A percentile compares a stretch with the other conserved stretches of the same genome.
Conservation (phyloP, 1,140 invertebrate genomes). For the Halictus rubicundus region DNA sequence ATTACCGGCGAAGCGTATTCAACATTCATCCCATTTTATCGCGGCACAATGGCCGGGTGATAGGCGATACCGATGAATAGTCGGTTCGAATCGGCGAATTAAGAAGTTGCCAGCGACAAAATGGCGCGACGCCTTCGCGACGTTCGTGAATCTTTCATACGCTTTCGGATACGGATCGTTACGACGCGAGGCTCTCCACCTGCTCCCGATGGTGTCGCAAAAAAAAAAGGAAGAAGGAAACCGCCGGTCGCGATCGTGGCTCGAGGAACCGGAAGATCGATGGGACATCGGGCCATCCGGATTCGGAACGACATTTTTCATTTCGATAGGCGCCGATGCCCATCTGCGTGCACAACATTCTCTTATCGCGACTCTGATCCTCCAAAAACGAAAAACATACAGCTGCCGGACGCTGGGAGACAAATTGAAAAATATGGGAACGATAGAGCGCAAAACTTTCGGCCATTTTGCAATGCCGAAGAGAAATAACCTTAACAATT, state of each 20-base stretch:
- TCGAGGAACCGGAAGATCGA: slow-evolving; percentile 13
- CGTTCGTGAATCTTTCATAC: slow-evolving; percentile 61
- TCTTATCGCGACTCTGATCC: background rate
- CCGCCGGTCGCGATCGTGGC: background rate
- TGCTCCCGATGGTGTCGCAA: slow-evolving; percentile 27
- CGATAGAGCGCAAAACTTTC: no score
- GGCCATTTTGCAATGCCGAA: no score
- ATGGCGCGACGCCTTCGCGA: background rate
- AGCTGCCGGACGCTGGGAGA: no score
- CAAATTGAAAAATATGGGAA: no score
- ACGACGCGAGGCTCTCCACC: slow-evolving; percentile 33
- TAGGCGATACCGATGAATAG: background rate
- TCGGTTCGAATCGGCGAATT: slow-evolving; percentile 34
- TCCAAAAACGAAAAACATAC: no score
- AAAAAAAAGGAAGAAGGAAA: background rate
- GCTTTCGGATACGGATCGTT: slow-evolving; percentile 32
- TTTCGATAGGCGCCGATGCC: background rate
- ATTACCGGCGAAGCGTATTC: background rate
- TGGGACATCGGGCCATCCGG: background rate
- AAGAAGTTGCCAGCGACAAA: slow-evolving; percentile 36
- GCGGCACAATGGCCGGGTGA: background rate
- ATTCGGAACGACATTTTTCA: slow-evolving; percentile 4
- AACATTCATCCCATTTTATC: background rate
- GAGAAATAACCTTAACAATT: no score
- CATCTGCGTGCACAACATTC: background rate